Base-by-base conservation (phyloP, 2,888 invertebrate genomes). In the Parnassius orleans region DNA sequence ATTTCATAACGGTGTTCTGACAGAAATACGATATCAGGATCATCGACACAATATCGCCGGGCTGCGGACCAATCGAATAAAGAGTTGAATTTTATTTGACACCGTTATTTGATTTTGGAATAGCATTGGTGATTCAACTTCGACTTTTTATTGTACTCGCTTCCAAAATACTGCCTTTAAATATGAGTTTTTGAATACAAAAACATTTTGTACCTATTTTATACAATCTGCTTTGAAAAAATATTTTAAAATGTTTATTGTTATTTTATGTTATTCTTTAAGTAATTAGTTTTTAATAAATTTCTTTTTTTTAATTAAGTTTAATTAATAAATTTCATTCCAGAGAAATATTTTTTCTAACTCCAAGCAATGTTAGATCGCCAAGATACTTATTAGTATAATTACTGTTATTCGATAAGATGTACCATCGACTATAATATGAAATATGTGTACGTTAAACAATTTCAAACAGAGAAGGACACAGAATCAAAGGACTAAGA, bases 1-100 rank as follows among this genome's bases (percentile, higher is more conserved):
- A 33, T 33, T 33, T 33, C 33, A 33, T 33, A 33, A 7, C 33
- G 7, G 33, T n/a, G 42, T 57, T 57, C 12, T 15, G 44, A 60
- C 41, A 15, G 52, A 56, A 56, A 57, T 42, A 47, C 46, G 47
- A 53, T 44, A 24, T 10, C 9, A 50, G 44, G 3, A 46, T 51
- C 50, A 46, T 7, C 41, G 42, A 61, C 24, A 43, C 47, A 53
- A 53, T 57, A 52, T 57, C 48, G 57, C 41, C 33, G 19, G 10
- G 24, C 15, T 10, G 44, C 53, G 42, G 42, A 9, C 12, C 56
- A 24, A 41, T 51, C 15, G 24, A 51, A 61, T 61, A 57, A 61
- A 57, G 42, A 53, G 61, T 57, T 14, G 46, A 42, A 53, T 51
- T 61, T 57, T 61, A 57, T 61, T 61, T 51, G 12, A 57, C 47